These are phyloP conservation scores for Dicranocentrus wangi DNA, from an alignment of 2,888 invertebrate species.

Conservation along the genomic window DNA sequence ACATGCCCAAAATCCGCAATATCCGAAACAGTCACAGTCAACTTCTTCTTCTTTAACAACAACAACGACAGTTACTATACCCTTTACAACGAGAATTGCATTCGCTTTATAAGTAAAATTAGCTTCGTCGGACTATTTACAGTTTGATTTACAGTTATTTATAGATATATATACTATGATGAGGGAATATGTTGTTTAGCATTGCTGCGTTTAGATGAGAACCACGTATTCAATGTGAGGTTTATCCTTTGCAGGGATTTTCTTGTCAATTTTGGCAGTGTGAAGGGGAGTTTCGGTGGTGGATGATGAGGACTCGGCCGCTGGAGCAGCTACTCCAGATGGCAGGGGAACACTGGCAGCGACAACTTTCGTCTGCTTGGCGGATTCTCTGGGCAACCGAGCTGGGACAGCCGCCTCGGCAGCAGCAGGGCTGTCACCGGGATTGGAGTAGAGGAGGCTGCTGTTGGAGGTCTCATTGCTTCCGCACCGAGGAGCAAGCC, in stretches of 20 bases:
- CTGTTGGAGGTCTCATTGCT: slow-evolving; percentile 22
- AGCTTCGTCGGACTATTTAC: too few species aligned
- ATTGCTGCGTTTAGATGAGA: slow-evolving; percentile 42
- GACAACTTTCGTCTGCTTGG: slow-evolving; percentile 25
- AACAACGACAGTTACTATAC: too few species aligned
- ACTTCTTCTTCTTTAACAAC: too few species aligned
- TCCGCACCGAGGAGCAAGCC: neutral
- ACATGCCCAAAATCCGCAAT: too few species aligned
- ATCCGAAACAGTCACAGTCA: neutral
- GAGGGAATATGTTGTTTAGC: too few species aligned
- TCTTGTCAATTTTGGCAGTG: slow-evolving; percentile 56
- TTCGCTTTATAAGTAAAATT: neutral
- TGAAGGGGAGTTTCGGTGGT: neutral
- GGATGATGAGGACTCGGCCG: neutral
- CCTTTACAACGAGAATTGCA: neutral
- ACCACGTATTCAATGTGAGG: slow-evolving; percentile 62
- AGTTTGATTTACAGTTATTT: too few species aligned
- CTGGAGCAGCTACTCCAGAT: neutral
- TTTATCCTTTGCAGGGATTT: slow-evolving; percentile 43
- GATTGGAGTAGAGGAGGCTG: slow-evolving; percentile 8
- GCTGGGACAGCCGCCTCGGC: neutral
- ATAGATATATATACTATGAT: too few species aligned
- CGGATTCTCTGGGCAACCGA: neutral
- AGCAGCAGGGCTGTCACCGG: neutral
- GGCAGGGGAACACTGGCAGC: neutral